These are phyloP conservation scores for Crocodylus rhombifer DNA, from an alignment of 2,797 vertebrate species.

Conservation along the genomic window DNA sequence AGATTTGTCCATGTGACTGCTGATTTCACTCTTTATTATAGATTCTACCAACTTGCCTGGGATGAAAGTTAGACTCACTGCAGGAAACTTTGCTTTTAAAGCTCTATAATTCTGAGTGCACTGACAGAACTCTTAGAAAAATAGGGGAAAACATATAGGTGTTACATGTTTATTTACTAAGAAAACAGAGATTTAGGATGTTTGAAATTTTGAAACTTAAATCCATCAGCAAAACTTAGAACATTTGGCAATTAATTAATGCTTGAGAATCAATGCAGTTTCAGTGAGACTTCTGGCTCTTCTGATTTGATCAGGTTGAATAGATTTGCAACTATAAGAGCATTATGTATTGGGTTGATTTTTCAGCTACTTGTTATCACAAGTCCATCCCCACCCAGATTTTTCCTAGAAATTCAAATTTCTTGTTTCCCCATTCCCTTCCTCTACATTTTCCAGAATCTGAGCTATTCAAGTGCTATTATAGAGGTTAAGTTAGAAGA, in stretches of 20 bases:
- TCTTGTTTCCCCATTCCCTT: slow-evolving; percentile 22
- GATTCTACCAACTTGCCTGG: no score
- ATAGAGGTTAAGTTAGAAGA: slow-evolving; percentile 37
- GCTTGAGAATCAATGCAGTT: background rate
- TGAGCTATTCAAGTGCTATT: slow-evolving; percentile 10
- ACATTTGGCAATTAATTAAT: background rate
- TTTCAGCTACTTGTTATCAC: slow-evolving; percentile 29
- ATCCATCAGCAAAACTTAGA: background rate
- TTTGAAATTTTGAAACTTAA: background rate
- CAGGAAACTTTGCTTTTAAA: background rate
- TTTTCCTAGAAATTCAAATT: slow-evolving; percentile 45
- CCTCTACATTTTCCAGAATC: slow-evolving; percentile 31
- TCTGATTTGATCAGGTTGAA: background rate
- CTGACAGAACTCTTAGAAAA: background rate
- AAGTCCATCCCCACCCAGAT: slow-evolving; percentile 6
- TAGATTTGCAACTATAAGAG: background rate
- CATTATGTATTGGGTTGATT: slow-evolving; percentile 2
- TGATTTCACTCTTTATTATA: no score
- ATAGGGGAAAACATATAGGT: background rate
- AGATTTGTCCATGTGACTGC: no score
- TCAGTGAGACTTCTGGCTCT: background rate
- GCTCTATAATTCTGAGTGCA: background rate
- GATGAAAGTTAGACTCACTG: no score
- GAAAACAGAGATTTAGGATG: background rate
- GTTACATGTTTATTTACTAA: background rate